Base-by-base conservation (phyloP, 2,888 invertebrate species). In the Calameuta filiformis region DNA sequence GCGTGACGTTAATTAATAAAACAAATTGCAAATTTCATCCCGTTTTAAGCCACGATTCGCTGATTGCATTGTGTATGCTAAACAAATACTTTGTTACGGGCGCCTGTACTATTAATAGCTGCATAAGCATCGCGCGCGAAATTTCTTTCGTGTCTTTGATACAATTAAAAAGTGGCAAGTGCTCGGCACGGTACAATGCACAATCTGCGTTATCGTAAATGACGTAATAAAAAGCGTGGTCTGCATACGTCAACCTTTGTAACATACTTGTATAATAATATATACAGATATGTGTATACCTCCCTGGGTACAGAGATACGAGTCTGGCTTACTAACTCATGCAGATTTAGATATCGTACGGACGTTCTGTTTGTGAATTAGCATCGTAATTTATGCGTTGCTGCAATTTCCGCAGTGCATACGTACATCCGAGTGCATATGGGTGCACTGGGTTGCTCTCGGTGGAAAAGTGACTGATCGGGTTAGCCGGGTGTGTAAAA, bases 351-450 rank as follows among this genome's bases (percentile, higher is more conserved):
- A 74, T 74, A 74, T 74, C 35, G 23, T 23, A n/a, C 11, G 34
- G 12, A 30, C n/a, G 35, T 37, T 74, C 4, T n/a, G 71, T 73
- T 78, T 77, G 77, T 37, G 80, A 80, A 85, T 85, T 82, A 81
- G 77, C 80, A 81, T 81, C 75, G 75, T 79, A 82, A 84, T 83
- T 83, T 82, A 85, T 82, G 77, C 79, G 75, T 37, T 82, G 69
- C 77, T 81, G 81, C 84, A 84, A 81, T 85, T 85, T 83, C 84
- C 83, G 83, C 85, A 83, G 82, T 85, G 85, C 85, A 79, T 71
- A 71, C 9, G 71, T 31, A 34, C 12, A 33, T 30, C 33, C 71
- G 31, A n/a, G 71, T 71, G 71, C 33, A 56, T 56, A 56, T 23
- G 6, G 56, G 56, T 56, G 15, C 9, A 56, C 15, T 6, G 56